Conservation (phyloP, 1,140 invertebrate species). For the Cyphomyrmex costatus region DNA sequence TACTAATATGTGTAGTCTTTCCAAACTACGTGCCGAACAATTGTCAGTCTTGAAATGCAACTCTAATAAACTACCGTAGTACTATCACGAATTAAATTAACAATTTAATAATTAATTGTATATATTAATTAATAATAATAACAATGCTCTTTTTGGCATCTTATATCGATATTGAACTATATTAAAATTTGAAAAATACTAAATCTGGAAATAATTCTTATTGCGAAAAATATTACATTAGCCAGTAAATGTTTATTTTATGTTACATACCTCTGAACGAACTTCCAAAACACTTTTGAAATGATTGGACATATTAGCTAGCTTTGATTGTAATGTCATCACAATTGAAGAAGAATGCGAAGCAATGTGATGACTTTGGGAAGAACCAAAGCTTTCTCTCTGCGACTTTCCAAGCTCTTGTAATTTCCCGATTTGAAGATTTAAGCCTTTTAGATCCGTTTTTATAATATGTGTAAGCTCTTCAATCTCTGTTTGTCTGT, state of each 20-base stretch:
- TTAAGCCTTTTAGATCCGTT: constrained; percentile 97
- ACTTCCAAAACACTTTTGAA: constrained; percentile 96
- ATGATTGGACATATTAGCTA: constrained; percentile 98
- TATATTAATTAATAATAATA: no score
- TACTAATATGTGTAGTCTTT: no score
- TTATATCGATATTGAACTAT: no score
- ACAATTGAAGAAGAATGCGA: constrained; percentile 99
- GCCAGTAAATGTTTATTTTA: constrained; percentile 31
- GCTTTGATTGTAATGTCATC: constrained; percentile 96
- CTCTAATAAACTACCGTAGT: no score
- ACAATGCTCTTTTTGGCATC: no score
- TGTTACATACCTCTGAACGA: constrained; percentile 90
- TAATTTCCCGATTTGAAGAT: constrained; percentile 97
- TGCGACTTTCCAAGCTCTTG: constrained; percentile 93
- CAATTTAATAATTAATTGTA: no score
- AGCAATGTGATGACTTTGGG: constrained; percentile 93
- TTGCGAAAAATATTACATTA: no score
- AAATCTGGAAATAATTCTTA: no score
- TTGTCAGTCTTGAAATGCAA: no score
- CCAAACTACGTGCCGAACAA: no score
- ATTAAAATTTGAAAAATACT: no score
- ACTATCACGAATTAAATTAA: no score
- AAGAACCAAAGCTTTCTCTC: constrained; percentile 86
- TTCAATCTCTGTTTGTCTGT: constrained; percentile 97
- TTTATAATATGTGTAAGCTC: constrained; percentile 99